Percentiles rank a stretch among this genome's conserved stretches.
These are phyloP conservation scores for Diloba caeruleocephala DNA, from an alignment of 2,888 invertebrate species.

Conservation along the genomic window DNA sequence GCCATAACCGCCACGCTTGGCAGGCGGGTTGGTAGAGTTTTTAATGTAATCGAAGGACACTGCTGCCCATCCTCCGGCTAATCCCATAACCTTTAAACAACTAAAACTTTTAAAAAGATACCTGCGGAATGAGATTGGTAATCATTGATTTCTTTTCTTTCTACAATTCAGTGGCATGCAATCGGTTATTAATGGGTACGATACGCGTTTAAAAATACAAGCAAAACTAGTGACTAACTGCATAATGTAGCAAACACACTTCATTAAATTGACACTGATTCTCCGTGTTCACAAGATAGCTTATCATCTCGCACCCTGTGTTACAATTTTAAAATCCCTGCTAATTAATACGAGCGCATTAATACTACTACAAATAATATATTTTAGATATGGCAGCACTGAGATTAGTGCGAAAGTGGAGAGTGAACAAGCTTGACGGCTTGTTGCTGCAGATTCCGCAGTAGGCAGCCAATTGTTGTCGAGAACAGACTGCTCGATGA, in stretches of 20 bases:
- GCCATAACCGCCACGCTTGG: too few relatives aligned
- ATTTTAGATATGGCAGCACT: conserved; percentile 68
- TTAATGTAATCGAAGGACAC: too few relatives aligned
- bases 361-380: conserved; percentile 60
- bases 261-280: conserved; percentile 60
- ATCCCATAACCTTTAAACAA: too few relatives aligned
- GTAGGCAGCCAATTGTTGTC: conserved; percentile 87
- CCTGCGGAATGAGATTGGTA: too few relatives aligned
- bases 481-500: conserved; percentile 86
- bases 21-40: too few relatives aligned
- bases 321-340: conserved; percentile 56
- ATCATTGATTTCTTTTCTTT: neutral
- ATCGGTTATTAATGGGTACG: neutral
- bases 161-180: conserved; percentile 8
- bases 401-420: conserved; percentile 66
- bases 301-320: conserved; percentile 78
- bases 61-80: too few relatives aligned
- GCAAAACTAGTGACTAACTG: conserved; percentile 30
- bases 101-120: too few relatives aligned
- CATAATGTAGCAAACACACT: conserved; percentile 21
- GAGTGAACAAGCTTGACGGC: conserved; percentile 66
- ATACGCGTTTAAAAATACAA: conserved; percentile 20
- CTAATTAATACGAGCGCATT: conserved; percentile 55
- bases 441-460: conserved; percentile 78
- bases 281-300: conserved; percentile 55